phyloP scores from a whole-genome alignment of 1,140 invertebrate species.

The Neoseiulus cucumeris region DNA sequence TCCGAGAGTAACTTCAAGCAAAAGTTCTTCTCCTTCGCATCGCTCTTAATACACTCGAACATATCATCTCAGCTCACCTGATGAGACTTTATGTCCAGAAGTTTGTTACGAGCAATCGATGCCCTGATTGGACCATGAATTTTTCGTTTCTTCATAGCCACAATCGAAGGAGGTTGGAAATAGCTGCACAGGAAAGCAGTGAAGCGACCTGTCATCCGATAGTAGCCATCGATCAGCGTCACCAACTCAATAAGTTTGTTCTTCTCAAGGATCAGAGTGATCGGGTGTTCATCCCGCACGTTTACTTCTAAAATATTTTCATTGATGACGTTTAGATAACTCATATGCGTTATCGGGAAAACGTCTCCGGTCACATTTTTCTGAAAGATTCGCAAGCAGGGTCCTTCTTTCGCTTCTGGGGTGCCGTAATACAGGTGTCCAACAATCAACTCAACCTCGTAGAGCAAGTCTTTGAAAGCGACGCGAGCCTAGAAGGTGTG shows the following conservation, averaged over 20 bases:
- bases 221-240: constrained; percentile 63
- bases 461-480: not conserved
- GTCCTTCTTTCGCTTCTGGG: not conserved
- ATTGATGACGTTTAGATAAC: not conserved
- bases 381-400: not conserved
- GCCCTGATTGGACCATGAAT: constrained; percentile 71
- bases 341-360: not conserved
- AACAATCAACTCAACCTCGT: not conserved
- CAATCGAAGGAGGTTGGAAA: constrained; percentile 49
- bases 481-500: not conserved
- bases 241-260: constrained; percentile 36
- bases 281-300: not conserved
- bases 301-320: not conserved
- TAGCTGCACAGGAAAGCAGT: constrained; percentile 67
- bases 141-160: constrained; percentile 45
- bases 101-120: not conserved
- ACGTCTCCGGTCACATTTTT: not conserved
- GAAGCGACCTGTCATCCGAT: constrained; percentile 65
- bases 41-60: not conserved
- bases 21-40: not conserved
- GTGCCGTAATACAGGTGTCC: not conserved
- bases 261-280: not conserved
- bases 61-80: not conserved
- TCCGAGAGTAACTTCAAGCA: too few relatives aligned
- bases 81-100: not conserved